Evolutionary conservation across 2,797 vertebrate genomes (phyloP), one percentile per base, ranked within the genome.

Genomic region (Pipistrellus pipistrellus): DNA sequence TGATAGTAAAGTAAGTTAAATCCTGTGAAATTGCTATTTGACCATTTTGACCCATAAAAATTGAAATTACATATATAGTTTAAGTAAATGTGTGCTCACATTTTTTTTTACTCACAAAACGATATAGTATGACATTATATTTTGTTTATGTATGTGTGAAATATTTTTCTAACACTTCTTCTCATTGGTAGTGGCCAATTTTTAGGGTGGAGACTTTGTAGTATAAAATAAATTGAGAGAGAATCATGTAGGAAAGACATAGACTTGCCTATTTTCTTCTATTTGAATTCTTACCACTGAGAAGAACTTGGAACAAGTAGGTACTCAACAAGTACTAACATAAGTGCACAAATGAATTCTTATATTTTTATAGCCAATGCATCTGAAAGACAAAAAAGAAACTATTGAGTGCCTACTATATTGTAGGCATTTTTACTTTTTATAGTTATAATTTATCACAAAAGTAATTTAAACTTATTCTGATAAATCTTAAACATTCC

Each of bases 81-180:
- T 32, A 81, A 72, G 27, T 20, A 48, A 92, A 66, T 71, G 48
- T 82, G 9, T 48, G 17, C 4, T 66, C 62, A 20, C 44, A 44
- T 44, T 21, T 76, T 57, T 94, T 91, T 94, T 91, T 73, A 85
- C 9, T 25, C 68, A 72, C 12, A 68, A 88, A 93, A 64, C 44
- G 4, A 11, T 35, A 59, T 48, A 62, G n/a, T 41, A 72, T 72
- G 48, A 48, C 8, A 76, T 46, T 73, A 4, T 83, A 62, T 32
- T 85, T 85, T 91, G 30, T 73, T 91, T 62, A 77, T 9, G 0
- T 14, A 77, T 8, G 0, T 14, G 15, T 57, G 30, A 90, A 32
- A 21, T 66, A 46, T 82, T 88, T 96, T 90, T 78, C 51, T 72
- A 83, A 25, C 7, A n/a, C 32, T 53, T 53, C 5, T 91, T 93